Evolutionary conservation across 2,888 invertebrate genomes (phyloP), one percentile per base, ranked within the genome.

Genomic region (Drosophila formosana): DNA sequence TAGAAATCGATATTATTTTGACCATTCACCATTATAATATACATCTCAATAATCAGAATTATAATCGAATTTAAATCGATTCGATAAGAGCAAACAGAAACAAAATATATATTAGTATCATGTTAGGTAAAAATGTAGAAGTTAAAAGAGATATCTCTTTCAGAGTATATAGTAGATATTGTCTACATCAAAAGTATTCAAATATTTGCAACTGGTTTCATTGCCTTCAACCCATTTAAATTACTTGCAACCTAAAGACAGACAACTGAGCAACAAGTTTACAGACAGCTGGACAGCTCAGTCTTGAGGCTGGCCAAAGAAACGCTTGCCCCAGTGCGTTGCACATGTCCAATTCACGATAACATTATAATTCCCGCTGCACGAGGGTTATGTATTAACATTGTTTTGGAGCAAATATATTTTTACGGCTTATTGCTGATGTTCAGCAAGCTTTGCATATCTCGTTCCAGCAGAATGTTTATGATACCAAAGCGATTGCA

Each of bases 401-500:
- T 28, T 53, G 52, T 53, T 28, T 5, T 5, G 13, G 25, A 45
- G 45, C 13, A 13, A 45, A 56, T 9, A 45, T 34, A 56, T 45
- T 32, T 34, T 45, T 56, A 34, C 34, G n/a, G 55, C 43, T 34
- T 34, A 45, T 56, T 18, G 43, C 25, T 2, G 23, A 43, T 55
- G 30, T 55, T n/a, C 3, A 7, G 43, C 7, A 41, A 18, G 23
- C n/a, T 32, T 45, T 32, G 55, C 55, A 55, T 56, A 56, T 56
- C 55, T 56, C 55, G 55, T 56, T 56, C 45, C 55, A 56, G 45
- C 45, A 13, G 55, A 56, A 56, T 56, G 34, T 56, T 45, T 56
- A 43, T 32, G 45, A 43, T 45, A 55, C 8, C 23, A 55, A 55
- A 32, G 28, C 52, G 18, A 4, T 56, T 32, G 25, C 25, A 56